Base-by-base conservation (phyloP, 2,797 vertebrate species). In the Dendrocincla fuliginosa region DNA sequence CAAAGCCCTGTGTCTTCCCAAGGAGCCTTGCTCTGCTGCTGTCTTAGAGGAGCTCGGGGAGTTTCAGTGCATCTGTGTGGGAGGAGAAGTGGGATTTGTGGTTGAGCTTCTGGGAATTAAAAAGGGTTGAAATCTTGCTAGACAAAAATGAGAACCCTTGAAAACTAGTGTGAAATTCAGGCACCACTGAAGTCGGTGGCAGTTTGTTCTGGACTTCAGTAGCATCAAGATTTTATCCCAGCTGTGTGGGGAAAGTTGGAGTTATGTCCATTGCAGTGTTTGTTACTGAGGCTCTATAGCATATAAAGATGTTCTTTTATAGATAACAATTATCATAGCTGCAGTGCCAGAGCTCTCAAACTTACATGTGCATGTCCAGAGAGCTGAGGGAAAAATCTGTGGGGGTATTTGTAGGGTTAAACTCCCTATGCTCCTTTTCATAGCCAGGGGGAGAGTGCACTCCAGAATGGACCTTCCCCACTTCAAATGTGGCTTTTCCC, bases 71-170 rank as follows among this genome's bases (percentile, higher is more conserved):
- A 93, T 71, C 89, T 92, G 87, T 0, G 94, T 93, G 81, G 92
- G 94, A 90, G 92, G 90, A 85, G 91, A 84, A 80, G 81, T 92
- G 64, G 92, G 89, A 93, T 91, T 96, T 95, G 94, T 87, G 92
- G 87, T 87, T 92, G 71, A 87, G 87, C 89, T 94, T 90, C 75
- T 89, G 96, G 96, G 95, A 94, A 93, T 95, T 93, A 79, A 89
- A 87, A 87, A 70, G 44, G 15, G 28, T 73, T 96, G 95, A 92
- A 95, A 79, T 59, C 75, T 79, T 94, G 91, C 90, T 89, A 95
- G 70, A 52, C 59, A 33, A 67, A 84, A 89, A 69, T 41, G 25
- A 93, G 70, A 91, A 61, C 28, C 39, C 50, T 86, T 55, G 79
- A 85, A 71, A 75, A 81, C 23, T 12, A 50, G 68, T 67, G 46